Evolutionary conservation across 2,888 invertebrate genomes (phyloP).

Genomic region (Andrena haemorrhoa): DNA sequence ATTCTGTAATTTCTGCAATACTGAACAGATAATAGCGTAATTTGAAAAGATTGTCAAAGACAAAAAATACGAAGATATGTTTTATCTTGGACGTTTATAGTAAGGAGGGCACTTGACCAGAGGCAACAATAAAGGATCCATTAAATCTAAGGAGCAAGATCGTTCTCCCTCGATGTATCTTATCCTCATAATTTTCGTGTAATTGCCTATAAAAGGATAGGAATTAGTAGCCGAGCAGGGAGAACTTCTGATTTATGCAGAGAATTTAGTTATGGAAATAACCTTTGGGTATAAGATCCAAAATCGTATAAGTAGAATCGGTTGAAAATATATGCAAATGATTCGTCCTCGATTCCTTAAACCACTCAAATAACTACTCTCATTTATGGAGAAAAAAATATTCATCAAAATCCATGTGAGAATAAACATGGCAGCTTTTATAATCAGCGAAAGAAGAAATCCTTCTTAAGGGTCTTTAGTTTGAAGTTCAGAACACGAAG

Average conservation of each 20-base stretch:
- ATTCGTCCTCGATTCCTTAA: slow-evolving; percentile 26
- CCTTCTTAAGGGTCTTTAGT: too few species aligned
- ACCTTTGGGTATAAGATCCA: neutral
- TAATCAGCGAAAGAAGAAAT: too few species aligned
- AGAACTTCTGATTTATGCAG: slow-evolving; percentile 43
- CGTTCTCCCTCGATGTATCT: slow-evolving; percentile 9
- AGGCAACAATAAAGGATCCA: slow-evolving; percentile 12
- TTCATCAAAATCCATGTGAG: neutral
- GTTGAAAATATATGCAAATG: slow-evolving; percentile 41
- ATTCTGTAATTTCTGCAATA: neutral
- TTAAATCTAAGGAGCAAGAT: slow-evolving; percentile 3
- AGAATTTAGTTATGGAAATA: slow-evolving; percentile 31
- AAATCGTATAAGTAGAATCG: slow-evolving; percentile 31
- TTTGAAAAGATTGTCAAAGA: neutral
- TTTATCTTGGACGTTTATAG: neutral
- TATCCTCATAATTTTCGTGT: slow-evolving; percentile 41
- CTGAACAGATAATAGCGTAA: neutral
- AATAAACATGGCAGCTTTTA: too few species aligned
- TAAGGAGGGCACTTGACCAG: neutral
- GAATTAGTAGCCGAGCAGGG: slow-evolving; percentile 26
- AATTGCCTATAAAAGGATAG: slow-evolving; percentile 50
- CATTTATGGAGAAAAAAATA: neutral
- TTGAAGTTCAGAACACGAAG: too few species aligned
- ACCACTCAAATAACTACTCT: neutral
- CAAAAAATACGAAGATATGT: neutral